These are phyloP conservation scores for Ornithoptera alexandrae DNA, from an alignment of 2,888 invertebrate species.

Conservation along the genomic window DNA sequence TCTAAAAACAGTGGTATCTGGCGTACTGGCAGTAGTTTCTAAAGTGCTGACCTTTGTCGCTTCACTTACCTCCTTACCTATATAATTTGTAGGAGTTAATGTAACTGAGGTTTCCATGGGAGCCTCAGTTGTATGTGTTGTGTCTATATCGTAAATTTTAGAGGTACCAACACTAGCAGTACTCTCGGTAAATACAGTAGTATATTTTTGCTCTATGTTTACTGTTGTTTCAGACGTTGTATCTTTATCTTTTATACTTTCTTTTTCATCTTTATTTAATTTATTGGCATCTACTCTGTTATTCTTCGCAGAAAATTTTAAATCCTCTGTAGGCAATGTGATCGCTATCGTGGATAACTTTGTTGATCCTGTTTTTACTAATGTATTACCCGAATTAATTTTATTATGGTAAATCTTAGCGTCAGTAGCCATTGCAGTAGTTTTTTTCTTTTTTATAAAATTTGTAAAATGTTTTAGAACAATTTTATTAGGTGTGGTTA, in stretches of 20 bases:
- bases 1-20: not conserved
- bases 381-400: not conserved
- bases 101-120: not conserved
- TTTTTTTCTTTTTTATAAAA: constrained; percentile 2
- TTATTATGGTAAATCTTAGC: not conserved
- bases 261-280: not conserved
- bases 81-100: not conserved
- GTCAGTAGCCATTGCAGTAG: not conserved
- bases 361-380: not conserved
- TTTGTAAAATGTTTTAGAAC: constrained; percentile 18
- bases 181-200: not conserved
- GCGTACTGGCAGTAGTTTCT: not conserved
- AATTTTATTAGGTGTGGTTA: constrained; percentile 18
- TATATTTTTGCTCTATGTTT: constrained; percentile 1
- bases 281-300: not conserved
- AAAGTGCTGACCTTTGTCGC: not conserved
- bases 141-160: not conserved
- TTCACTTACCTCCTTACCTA: not conserved
- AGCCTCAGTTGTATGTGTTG: not conserved
- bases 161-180: not conserved
- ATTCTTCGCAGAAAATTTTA: constrained; percentile 4
- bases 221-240: not conserved
- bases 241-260: not conserved
- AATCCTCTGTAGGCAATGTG: not conserved
- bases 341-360: not conserved